phyloP scores from a whole-genome alignment of 2,888 invertebrate species.

The Leucophora obtusa region DNA sequence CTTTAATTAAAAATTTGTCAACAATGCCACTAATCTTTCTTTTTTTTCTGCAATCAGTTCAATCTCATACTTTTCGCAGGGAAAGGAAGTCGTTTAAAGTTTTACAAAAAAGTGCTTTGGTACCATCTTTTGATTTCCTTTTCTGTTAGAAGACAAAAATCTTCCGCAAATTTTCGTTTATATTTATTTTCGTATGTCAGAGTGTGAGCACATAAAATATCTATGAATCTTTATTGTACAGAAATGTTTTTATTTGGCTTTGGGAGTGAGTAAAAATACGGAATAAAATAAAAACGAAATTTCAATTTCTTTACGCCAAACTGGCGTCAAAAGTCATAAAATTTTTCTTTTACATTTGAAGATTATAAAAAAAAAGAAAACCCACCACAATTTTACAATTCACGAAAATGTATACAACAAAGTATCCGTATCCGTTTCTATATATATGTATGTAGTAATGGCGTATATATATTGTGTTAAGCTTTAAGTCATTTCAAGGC shows the following conservation, averaged over 20 bases:
- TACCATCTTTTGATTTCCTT: background rate
- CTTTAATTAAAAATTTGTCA: too few species aligned
- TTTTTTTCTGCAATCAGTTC: too few species aligned
- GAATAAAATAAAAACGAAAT: slow-evolving; percentile 41
- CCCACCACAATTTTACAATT: slow-evolving; percentile 10
- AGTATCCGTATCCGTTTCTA: background rate
- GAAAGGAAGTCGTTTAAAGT: too few species aligned
- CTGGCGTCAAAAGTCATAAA: slow-evolving; percentile 61
- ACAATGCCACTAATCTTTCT: too few species aligned
- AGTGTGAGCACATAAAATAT: slow-evolving; percentile 13
- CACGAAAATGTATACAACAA: background rate
- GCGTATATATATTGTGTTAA: background rate
- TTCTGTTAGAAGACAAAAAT: slow-evolving; percentile 3
- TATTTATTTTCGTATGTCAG: background rate
- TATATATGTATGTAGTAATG: too few species aligned
- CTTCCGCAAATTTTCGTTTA: slow-evolving; percentile 1
- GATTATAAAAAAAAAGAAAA: slow-evolving; percentile 20
- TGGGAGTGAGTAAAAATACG: background rate
- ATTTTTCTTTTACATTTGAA: slow-evolving; percentile 17
- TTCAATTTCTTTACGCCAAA: slow-evolving; percentile 59
- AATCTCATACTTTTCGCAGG: too few species aligned
- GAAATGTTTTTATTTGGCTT: background rate
- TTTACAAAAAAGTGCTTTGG: background rate
- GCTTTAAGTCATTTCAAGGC: slow-evolving; percentile 41
- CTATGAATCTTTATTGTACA: slow-evolving; percentile 29